These are phyloP conservation scores for Dromiciops gliroides DNA, from an alignment of 2,113 vertebrate species.

Conservation along the genomic window DNA sequence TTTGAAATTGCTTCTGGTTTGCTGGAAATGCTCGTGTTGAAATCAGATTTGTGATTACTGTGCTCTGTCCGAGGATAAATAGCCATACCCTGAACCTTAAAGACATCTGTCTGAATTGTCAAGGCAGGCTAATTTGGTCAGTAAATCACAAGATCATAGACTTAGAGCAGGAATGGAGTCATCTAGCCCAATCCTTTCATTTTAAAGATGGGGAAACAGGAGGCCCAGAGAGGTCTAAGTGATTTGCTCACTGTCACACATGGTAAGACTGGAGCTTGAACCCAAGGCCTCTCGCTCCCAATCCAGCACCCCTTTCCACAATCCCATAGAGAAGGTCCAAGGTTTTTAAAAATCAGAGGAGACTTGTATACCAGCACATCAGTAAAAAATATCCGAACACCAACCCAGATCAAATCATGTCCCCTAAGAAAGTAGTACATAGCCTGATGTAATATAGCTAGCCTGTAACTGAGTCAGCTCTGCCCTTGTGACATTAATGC, in stretches of 20 bases:
- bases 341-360: background rate
- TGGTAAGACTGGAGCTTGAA: background rate
- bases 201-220: background rate
- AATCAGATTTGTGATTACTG: background rate
- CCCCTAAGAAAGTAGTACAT: background rate
- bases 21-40: background rate
- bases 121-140: background rate
- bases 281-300: background rate
- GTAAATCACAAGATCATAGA: background rate
- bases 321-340: background rate
- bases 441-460: background rate
- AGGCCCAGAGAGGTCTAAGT: background rate
- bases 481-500: background rate
- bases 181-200: background rate
- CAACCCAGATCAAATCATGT: background rate
- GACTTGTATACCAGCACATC: background rate
- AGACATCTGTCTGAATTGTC: background rate
- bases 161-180: background rate
- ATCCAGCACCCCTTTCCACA: background rate
- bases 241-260: background rate
- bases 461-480: background rate
- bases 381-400: background rate
- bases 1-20: slow-evolving; percentile 1
- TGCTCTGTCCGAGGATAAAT: background rate
- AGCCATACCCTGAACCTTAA: background rate